Evolutionary conservation across 1,140 invertebrate genomes (phyloP), one percentile per base, ranked within the genome.

Genomic region (Philopotamus ludificatus): DNA sequence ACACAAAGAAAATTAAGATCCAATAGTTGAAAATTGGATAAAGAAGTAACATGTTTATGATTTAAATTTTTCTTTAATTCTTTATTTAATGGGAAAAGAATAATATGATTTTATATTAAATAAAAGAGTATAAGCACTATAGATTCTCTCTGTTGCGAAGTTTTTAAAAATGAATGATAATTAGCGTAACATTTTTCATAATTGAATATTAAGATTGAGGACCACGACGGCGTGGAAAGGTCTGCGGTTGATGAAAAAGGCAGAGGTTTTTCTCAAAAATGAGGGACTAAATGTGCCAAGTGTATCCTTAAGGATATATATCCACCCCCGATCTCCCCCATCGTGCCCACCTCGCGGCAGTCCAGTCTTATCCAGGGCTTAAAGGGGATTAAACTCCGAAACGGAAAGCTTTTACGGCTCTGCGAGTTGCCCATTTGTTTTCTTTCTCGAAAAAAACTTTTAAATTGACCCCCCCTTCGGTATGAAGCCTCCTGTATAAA

Each of bases 341-440:
- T 3, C 16, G 3, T 9, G 16, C 2, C 25, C 23, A 54, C 16
- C n/a, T 18, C 15, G 28, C 20, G 3, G 15, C 21, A 21, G 44
- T 47, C 57, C 57, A 47, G 57, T 60, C 57, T 60, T 60, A 60
- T 60, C 57, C 57, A 9, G 12, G 57, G 57, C 57, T 60, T 60
- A 60, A 49, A 60, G 57, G 57, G 57, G 57, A 60, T 60, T 60
- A 60, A 60, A 39, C 21, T 34, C 44, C 57, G 57, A 60, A 60
- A 60, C 57, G 57, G 57, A 47, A 60, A 60, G 57, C 57, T 60
- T 60, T 60, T 60, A 60, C 57, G 57, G 42, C 57, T 60, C 57
- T 47, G 57, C 57, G 57, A 60, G 57, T 60, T 60, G 57, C 42
- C 57, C 57, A 60, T 60, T 60, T 60, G 57, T 60, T 60, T 60